A percentile compares a stretch with the other conserved stretches of the same genome.
These are phyloP conservation scores for Hyles euphorbiae DNA, from an alignment of 1,140 invertebrate species.

Conservation along the genomic window DNA sequence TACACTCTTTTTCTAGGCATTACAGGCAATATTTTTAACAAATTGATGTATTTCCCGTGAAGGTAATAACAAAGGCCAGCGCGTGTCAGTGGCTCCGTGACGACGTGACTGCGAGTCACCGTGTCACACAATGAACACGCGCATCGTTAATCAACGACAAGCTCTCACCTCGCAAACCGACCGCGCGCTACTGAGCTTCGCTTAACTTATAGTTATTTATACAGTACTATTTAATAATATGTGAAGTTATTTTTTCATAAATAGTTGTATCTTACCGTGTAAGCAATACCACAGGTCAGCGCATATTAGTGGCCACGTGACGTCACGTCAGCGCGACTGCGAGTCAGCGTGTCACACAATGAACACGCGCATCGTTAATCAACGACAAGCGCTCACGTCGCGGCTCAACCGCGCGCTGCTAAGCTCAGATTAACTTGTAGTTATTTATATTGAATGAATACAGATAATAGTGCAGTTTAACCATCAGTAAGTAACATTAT, in stretches of 20 bases:
- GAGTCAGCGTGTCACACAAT: constrained; percentile 41
- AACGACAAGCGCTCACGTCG: constrained; percentile 53
- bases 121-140: constrained; percentile 60
- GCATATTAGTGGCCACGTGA: neutral
- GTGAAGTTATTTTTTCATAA: too few species aligned
- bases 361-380: constrained; percentile 67
- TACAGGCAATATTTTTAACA: too few species aligned
- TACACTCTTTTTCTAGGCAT: too few species aligned
- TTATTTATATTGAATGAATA: too few species aligned
- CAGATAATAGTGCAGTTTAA: too few species aligned
- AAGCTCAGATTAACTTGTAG: constrained; percentile 5
- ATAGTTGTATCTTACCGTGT: too few species aligned
- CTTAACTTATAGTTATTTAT: neutral
- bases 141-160: constrained; percentile 62
- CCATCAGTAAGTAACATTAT: too few species aligned
- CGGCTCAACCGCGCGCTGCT: constrained; percentile 20
- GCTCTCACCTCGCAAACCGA: constrained; percentile 41
- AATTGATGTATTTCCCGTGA: too few species aligned
- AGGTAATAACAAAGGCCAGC: constrained; percentile 6
- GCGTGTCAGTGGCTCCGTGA: neutral
- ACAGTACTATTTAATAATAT: too few species aligned
- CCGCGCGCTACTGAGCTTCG: constrained; percentile 12
- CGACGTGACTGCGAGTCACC: constrained; percentile 14
- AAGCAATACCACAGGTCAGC: constrained; percentile 4
- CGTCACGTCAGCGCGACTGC: constrained; percentile 5